A percentile compares a stretch with the other conserved stretches of the same genome.
Evolutionary conservation across 2,888 invertebrate genomes (phyloP).

Genomic region (Poecilobothrus nobilitatus): DNA sequence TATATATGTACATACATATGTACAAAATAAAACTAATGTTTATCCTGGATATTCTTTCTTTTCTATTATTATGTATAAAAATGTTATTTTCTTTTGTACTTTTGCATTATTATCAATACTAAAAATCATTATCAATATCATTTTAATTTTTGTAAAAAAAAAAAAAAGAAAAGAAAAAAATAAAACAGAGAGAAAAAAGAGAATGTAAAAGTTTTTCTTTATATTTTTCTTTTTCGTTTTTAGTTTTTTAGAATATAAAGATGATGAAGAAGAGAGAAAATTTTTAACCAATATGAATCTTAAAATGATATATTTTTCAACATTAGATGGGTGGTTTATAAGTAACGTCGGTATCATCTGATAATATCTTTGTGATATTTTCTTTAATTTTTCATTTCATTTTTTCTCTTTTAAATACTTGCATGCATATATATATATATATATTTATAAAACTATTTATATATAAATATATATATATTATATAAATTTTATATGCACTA

Average conservation of each 20-base stretch:
- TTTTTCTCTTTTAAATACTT: no score
- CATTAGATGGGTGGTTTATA: not conserved
- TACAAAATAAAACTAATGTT: no score
- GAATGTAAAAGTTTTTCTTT: not conserved
- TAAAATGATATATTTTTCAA: not conserved
- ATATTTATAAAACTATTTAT: not conserved
- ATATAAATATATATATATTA: not conserved
- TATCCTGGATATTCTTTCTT: no score
- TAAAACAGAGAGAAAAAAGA: not conserved
- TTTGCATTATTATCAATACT: not conserved
- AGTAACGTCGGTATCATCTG: no score
- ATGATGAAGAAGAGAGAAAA: not conserved
- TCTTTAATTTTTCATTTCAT: no score
- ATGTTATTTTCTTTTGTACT: not conserved
- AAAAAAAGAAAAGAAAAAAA: not conserved
- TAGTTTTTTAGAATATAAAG: no score
- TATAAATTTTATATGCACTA: not conserved
- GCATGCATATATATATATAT: not conserved
- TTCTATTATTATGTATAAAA: not conserved
- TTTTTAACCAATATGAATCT: not conserved
- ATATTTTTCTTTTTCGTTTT: no score
- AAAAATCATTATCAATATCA: not conserved
- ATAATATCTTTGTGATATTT: no score
- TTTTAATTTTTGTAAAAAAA: not conserved
- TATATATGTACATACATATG: no score